phyloP scores from a whole-genome alignment of 2,797 vertebrate species.

The Valencia hispanica region DNA sequence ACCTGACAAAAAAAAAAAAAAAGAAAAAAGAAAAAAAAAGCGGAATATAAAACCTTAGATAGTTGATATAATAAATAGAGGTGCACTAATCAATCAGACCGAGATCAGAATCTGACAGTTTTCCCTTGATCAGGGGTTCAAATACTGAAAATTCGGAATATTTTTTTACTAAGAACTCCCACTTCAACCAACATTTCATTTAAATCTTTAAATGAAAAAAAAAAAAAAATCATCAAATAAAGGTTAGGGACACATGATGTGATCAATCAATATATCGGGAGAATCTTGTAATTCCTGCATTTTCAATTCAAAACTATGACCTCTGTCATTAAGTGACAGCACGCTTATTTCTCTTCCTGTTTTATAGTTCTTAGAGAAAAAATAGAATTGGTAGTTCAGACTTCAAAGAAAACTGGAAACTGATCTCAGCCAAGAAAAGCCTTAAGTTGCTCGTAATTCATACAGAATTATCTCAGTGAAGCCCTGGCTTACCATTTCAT shows the following conservation, averaged over 20 bases:
- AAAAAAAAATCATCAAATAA: not conserved
- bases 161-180: not conserved
- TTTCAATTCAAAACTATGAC: not conserved
- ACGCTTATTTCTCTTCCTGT: not conserved
- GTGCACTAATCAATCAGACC: not conserved
- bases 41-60: not conserved
- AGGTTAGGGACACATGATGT: not conserved
- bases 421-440: not conserved
- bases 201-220: not conserved
- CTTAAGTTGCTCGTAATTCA: not conserved
- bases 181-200: not conserved
- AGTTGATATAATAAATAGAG: slow-evolving; percentile 15
- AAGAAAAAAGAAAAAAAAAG: not conserved
- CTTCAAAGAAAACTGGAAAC: not conserved
- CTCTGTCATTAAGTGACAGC: not conserved
- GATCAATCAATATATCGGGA: not conserved
- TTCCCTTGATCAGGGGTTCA: not conserved
- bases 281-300: not conserved
- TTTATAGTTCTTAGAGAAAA: not conserved
- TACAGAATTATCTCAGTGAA: slow-evolving; percentile 22
- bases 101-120: slow-evolving; percentile 3
- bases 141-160: not conserved
- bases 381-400: not conserved
- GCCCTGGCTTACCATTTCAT: slow-evolving; percentile 82
- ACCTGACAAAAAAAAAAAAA: slow-evolving; percentile 67